Percentiles rank a stretch among this genome's conserved stretches.
Conservation (phyloP, 35 echinoderm and acorn worm genomes). For the Ptychodera flava region DNA sequence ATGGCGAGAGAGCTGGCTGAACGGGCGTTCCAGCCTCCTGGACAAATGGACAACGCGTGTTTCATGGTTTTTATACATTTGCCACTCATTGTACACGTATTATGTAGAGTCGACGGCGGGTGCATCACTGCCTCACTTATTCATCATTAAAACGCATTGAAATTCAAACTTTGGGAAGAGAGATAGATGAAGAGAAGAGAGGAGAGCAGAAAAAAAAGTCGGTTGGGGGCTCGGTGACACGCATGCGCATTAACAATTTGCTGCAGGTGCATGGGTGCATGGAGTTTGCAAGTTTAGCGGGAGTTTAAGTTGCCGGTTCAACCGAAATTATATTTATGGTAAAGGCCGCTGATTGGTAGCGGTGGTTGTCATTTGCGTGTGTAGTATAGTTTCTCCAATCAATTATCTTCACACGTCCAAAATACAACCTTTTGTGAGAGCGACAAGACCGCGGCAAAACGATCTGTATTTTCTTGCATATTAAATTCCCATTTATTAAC, state of each 20-base stretch:
- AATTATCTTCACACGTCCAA: neutral
- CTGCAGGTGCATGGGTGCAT: neutral
- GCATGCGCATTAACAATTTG: neutral
- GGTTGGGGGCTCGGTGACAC: neutral
- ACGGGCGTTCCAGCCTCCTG: too few species aligned
- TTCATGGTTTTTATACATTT: neutral
- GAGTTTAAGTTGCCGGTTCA: neutral
- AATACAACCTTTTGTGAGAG: neutral
- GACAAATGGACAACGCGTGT: neutral
- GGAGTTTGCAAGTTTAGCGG: neutral
- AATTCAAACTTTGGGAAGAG: conserved; percentile 2
- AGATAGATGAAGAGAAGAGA: too few species aligned
- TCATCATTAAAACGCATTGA: neutral
- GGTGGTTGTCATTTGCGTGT: neutral
- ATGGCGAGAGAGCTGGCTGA: too few species aligned
- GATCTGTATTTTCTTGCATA: neutral
- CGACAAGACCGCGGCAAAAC: neutral
- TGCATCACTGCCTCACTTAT: neutral
- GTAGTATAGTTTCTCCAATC: neutral
- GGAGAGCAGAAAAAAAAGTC: neutral
- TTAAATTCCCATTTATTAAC: neutral
- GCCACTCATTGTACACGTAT: neutral
- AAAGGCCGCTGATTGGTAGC: neutral
- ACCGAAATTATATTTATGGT: neutral
- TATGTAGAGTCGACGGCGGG: neutral